phyloP scores from a whole-genome alignment of 2,888 invertebrate species.

The Phytoseiulus persimilis region DNA sequence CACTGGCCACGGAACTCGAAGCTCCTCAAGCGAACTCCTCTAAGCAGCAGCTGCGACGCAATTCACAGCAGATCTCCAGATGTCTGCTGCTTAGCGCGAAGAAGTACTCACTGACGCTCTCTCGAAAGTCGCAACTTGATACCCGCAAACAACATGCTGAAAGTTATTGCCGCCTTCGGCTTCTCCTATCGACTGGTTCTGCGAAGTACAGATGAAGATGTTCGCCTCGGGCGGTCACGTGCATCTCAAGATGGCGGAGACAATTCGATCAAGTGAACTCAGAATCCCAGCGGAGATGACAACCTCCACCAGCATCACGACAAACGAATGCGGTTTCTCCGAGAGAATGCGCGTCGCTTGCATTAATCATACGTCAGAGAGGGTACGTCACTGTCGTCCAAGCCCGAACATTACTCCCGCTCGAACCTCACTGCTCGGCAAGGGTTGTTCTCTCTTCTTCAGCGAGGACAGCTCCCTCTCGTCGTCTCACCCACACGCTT shows the following conservation, averaged over 20 bases:
- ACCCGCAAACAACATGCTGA: not conserved
- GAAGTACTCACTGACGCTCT: not conserved
- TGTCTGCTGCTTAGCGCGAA: not conserved
- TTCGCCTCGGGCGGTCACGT: not conserved
- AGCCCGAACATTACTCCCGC: too few relatives aligned
- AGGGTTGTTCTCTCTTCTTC: too few relatives aligned
- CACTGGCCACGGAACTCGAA: not conserved
- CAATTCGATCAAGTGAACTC: not conserved
- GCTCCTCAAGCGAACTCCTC: not conserved
- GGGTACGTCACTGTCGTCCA: too few relatives aligned
- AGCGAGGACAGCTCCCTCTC: not conserved
- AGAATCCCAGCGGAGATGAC: not conserved
- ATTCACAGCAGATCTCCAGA: not conserved
- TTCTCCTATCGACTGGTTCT: not conserved
- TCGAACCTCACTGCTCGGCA: too few relatives aligned
- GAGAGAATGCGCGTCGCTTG: too few relatives aligned
- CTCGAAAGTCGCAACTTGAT: not conserved
- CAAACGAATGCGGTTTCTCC: too few relatives aligned
- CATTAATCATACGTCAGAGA: too few relatives aligned
- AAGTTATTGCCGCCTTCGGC: not conserved
- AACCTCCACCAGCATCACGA: too few relatives aligned
- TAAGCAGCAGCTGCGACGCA: not conserved
- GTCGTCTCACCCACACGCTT: not conserved
- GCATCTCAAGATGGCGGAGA: not conserved
- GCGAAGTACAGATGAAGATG: not conserved